These are phyloP conservation scores for Eledone cirrhosa DNA, from an alignment of 2,888 invertebrate species.

Conservation along the genomic window DNA sequence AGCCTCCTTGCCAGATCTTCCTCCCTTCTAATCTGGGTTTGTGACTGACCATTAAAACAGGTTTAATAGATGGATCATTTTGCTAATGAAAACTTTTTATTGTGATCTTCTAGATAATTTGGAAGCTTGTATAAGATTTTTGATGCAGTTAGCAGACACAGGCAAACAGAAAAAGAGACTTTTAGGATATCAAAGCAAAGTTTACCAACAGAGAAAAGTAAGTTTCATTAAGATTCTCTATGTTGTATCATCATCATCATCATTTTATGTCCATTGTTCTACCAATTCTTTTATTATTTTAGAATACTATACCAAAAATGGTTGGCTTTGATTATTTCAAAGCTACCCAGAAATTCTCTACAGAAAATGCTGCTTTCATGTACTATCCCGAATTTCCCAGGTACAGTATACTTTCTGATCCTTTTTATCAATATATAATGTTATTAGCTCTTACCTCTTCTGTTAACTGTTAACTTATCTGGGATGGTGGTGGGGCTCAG, in stretches of 20 bases:
- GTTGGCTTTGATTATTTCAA: constrained; percentile 15
- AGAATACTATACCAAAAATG: not conserved
- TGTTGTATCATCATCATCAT: not conserved
- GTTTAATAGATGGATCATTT: too few relatives aligned
- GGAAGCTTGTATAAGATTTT: constrained; percentile 6
- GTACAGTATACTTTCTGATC: not conserved
- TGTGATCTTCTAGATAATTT: constrained; percentile 9
- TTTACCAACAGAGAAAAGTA: constrained; percentile 11
- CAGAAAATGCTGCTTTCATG: constrained; percentile 11
- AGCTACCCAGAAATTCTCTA: not conserved
- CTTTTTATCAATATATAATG: too few relatives aligned
- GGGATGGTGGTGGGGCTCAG: too few relatives aligned
- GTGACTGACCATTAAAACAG: too few relatives aligned
- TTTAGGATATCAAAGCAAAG: not conserved
- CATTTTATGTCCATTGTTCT: too few relatives aligned
- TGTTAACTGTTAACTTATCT: too few relatives aligned
- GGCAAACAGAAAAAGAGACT: not conserved
- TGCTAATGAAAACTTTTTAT: not conserved
- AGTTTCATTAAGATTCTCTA: not conserved
- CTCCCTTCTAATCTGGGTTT: too few relatives aligned
- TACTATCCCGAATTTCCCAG: not conserved
- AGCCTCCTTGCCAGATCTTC: too few relatives aligned
- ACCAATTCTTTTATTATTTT: not conserved
- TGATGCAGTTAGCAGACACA: not conserved
- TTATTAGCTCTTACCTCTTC: too few relatives aligned